Base-by-base conservation (phyloP, 53 echinoderm and acorn worm genomes). In the Echinometra lucunter region DNA sequence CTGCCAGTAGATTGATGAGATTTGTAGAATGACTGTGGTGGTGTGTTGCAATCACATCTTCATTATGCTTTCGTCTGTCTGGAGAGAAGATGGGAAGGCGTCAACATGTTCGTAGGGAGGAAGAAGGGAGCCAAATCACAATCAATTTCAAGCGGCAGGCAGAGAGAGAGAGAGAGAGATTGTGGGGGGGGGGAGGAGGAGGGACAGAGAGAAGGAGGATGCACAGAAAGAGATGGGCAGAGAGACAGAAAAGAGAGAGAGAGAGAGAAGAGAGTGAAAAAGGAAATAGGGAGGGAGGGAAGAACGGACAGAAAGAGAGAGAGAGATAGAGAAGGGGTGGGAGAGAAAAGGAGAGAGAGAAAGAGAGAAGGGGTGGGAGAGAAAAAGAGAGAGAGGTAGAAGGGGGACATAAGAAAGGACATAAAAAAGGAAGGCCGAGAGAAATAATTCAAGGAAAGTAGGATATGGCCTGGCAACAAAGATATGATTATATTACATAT, bases 41-140 rank as follows among this genome's bases (percentile, higher is more conserved):
- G 42, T 40, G 78, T 78, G 23, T 17, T 1, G 78, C 78, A 78
- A 78, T 78, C 78, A 78, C 78, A 78, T 78, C 78, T 78, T 78
- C 78, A 78, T 78, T 78, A 78, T 35, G 23, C 2, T 78, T 42
- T 78, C 78, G 42, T 78, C 78, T 78, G 78, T 78, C 78, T 78
- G 4, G 9, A 18, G 23, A 40, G 13, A 21, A 38, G 38, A 40
- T 38, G 8, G 23, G 78, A 78, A 78, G 78, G 78, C 78, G 78
- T 78, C 78, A 40, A 21, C 34, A n/a, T 63, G 38, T 40, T 78
- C 42, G 42, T 40, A 1, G 18, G 78, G 78, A 40, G 78, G 78
- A 78, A 78, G 78, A 38, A 78, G 78, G 78, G 40, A 78, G 78
- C 78, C 78, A 78, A 18, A 78, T 78, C 38, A 35, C 78, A 38